Percentiles rank a stretch among this genome's conserved stretches.
phyloP scores from a whole-genome alignment of 2,888 invertebrate genomes.

The Dromius quadrimaculatus region DNA sequence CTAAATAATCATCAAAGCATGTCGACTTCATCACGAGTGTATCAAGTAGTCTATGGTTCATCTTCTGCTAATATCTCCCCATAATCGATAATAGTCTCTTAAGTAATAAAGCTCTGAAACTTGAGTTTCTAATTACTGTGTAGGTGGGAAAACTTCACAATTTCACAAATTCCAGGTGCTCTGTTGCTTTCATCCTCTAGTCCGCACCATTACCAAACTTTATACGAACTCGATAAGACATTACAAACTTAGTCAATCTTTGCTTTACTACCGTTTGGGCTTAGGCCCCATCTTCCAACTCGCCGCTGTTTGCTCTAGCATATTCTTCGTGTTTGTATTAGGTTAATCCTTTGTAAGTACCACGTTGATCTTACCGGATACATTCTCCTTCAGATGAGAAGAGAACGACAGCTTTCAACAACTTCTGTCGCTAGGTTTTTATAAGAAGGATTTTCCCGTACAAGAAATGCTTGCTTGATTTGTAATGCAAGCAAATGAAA shows the following conservation, averaged over 20 bases:
- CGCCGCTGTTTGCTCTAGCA: slow-evolving; percentile 38
- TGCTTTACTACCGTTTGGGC: slow-evolving; percentile 59
- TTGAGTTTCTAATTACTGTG: slow-evolving; percentile 48
- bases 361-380: slow-evolving; percentile 27
- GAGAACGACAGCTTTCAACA: too few species aligned
- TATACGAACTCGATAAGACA: slow-evolving; percentile 64
- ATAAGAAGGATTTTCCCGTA: too few species aligned
- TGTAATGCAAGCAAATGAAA: too few species aligned
- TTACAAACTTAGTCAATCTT: slow-evolving; percentile 66
- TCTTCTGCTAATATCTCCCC: too few species aligned
- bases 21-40: too few species aligned
- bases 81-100: too few species aligned
- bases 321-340: slow-evolving; percentile 41
- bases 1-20: too few species aligned
- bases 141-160: slow-evolving; percentile 42
- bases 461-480: too few species aligned
- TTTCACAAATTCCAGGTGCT: slow-evolving; percentile 35
- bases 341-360: slow-evolving; percentile 60
- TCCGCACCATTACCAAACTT: slow-evolving; percentile 62
- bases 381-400: neutral
- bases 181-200: slow-evolving; percentile 25
- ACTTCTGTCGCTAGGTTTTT: too few species aligned
- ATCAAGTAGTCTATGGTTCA: too few species aligned
- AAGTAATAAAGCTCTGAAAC: slow-evolving; percentile 57
- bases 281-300: slow-evolving; percentile 3